Evolutionary conservation across 2,888 invertebrate species (phyloP).

Genomic region (Tipula confusa): DNA sequence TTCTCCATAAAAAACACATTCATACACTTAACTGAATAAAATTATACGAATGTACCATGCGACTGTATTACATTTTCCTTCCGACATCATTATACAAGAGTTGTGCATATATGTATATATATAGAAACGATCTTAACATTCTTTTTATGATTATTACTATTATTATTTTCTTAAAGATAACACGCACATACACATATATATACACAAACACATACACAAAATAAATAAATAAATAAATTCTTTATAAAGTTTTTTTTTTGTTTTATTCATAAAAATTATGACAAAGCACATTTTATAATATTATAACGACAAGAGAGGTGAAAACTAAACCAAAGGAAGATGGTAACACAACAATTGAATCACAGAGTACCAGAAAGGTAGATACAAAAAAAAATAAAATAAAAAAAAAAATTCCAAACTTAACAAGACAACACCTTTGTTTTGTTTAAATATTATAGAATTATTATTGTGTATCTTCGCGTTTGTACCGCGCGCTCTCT

Average conservation of each 20-base stretch:
- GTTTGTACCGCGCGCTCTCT: not conserved
- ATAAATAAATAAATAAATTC: slow-evolving; percentile 4
- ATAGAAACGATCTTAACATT: not conserved
- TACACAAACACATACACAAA: too few species aligned
- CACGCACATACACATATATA: too few species aligned
- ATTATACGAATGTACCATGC: too few species aligned
- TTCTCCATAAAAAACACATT: too few species aligned
- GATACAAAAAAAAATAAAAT: not conserved
- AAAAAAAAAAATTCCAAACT: not conserved
- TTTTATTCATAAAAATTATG: slow-evolving; percentile 20
- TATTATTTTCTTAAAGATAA: slow-evolving; percentile 16
- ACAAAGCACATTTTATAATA: not conserved
- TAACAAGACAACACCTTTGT: slow-evolving; percentile 16
- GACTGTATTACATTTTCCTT: slow-evolving; percentile 14
- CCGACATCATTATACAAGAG: not conserved
- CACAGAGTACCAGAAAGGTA: not conserved
- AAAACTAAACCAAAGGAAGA: slow-evolving; percentile 20
- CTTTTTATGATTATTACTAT: not conserved
- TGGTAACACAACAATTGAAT: not conserved
- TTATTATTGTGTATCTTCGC: not conserved
- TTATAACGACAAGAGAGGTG: not conserved
- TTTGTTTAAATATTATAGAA: slow-evolving; percentile 12
- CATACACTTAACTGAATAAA: not conserved
- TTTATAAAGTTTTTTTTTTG: not conserved
- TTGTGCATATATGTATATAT: not conserved